Evolutionary conservation across 2,113 vertebrate species (phyloP), one percentile per base, ranked within the genome.

Genomic region (Oncorhynchus tshawytscha): DNA sequence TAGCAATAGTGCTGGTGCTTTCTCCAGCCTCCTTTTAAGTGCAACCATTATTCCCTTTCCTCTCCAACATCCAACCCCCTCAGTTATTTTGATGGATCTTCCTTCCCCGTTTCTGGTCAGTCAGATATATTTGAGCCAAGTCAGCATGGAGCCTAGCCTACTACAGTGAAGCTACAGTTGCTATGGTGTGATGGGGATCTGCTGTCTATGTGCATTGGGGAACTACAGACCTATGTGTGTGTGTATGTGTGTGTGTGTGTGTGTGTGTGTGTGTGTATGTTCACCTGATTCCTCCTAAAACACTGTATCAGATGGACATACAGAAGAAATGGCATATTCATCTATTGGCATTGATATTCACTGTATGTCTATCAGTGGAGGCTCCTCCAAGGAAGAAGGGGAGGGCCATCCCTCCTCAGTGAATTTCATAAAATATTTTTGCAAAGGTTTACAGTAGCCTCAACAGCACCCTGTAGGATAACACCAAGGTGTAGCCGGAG

Each of bases 61-160:
- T 18, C 39, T 24, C 39, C 45, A 24, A 45, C 70, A 34, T 24
- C 59, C 60, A 24, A 39, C 70, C 27, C 27, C 27, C 39, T 45
- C 49, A 57, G 74, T 71, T 59, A 78, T 54, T 22, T 34, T 68
- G 64, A 78, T 78, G 48, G 70, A 72, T 78, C 70, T 45, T 74
- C 73, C 62, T 59, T n/a, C 70, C 15, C 12, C 25, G 24, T 67
- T 51, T 31, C 25, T 24, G 20, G 76, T 54, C 60, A 72, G 70
- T 20, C 66, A 7, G 16, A 65, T 27, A 48, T 51, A 31, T 57
- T 54, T 51, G 60, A 72, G 69, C 76, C 39, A 45, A 72, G 59
- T 77, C 70, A 59, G 76, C 64, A 72, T 66, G 68, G 13, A 49
- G 69, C 75, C 22, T 16, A 13, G 18, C 25, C 34, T 12, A n/a